Evolutionary conservation across 2,797 vertebrate species (phyloP).

Genomic region (Schizothorax lantsangensis): DNA sequence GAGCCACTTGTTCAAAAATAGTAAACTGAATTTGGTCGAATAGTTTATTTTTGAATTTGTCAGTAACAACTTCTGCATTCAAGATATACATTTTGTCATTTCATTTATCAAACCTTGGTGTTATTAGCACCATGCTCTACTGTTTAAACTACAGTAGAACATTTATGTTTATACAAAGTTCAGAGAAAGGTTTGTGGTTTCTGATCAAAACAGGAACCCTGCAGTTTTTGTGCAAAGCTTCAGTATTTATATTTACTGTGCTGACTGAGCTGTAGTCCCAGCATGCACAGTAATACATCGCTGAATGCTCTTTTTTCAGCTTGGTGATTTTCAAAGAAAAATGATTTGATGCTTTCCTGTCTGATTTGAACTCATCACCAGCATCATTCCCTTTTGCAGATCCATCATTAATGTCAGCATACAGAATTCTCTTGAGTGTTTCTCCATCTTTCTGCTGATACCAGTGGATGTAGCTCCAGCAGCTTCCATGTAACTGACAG

Average conservation of each 20-base stretch:
- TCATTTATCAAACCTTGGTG: background rate
- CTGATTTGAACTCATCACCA: constrained; percentile 25
- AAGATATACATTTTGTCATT: background rate
- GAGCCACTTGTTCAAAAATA: background rate
- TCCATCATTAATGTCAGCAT: background rate
- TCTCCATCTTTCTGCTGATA: constrained; percentile 50
- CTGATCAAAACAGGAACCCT: constrained; percentile 1
- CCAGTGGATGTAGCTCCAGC: constrained; percentile 37
- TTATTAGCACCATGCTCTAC: background rate
- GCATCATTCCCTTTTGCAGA: background rate
- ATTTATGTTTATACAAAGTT: background rate
- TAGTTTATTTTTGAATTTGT: background rate
- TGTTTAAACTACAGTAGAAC: background rate
- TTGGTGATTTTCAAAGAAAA: constrained; percentile 47
- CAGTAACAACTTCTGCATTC: background rate
- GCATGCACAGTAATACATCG: constrained; percentile 50
- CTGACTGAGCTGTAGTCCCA: rapidly evolving
- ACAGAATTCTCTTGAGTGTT: constrained; percentile 42
- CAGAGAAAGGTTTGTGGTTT: background rate
- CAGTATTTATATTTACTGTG: background rate
- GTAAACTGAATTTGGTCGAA: background rate
- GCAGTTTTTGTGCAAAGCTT: background rate
- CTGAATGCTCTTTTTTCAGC: constrained; percentile 25
- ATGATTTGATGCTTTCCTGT: background rate
- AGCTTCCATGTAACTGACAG: background rate